These are phyloP conservation scores for Microplitis mediator DNA, from an alignment of 1,140 invertebrate species.

Conservation along the genomic window DNA sequence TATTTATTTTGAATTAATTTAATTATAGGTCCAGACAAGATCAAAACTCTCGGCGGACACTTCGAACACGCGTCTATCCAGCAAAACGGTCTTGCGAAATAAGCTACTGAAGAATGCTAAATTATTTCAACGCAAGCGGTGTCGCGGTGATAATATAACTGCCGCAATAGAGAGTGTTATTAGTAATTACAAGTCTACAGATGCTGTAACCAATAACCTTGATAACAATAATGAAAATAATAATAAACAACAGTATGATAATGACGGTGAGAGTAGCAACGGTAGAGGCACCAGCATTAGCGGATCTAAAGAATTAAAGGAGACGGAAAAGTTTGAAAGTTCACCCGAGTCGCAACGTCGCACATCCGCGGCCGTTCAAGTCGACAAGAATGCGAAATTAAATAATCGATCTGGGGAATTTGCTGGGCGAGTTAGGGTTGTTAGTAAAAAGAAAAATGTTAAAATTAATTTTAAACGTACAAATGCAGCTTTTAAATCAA, in stretches of 20 bases:
- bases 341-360: conserved; percentile 11
- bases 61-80: conserved; percentile 42
- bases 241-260: conserved; percentile 3
- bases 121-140: conserved; percentile 52
- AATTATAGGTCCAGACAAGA: conserved; percentile 49
- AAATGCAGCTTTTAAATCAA: not conserved
- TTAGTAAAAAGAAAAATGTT: conserved; percentile 47
- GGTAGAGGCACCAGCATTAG: not conserved
- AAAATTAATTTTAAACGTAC: conserved; percentile 36
- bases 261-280: conserved; percentile 18
- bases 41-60: conserved; percentile 43
- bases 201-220: conserved; percentile 22
- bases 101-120: conserved; percentile 57
- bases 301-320: conserved; percentile 17
- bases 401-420: conserved; percentile 32
- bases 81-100: conserved; percentile 52
- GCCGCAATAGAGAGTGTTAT: conserved; percentile 49
- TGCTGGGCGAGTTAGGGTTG: conserved; percentile 36
- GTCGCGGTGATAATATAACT: conserved; percentile 46
- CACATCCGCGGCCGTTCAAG: not conserved
- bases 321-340: conserved; percentile 21
- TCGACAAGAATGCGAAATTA: conserved; percentile 5
- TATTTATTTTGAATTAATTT: conserved; percentile 5
- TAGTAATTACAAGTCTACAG: conserved; percentile 29
- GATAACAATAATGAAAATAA: conserved; percentile 14